A percentile compares a stretch with the other conserved stretches of the same genome.
Evolutionary conservation across 2,888 invertebrate species (phyloP).

Genomic region (Pseudanteris insignis): DNA sequence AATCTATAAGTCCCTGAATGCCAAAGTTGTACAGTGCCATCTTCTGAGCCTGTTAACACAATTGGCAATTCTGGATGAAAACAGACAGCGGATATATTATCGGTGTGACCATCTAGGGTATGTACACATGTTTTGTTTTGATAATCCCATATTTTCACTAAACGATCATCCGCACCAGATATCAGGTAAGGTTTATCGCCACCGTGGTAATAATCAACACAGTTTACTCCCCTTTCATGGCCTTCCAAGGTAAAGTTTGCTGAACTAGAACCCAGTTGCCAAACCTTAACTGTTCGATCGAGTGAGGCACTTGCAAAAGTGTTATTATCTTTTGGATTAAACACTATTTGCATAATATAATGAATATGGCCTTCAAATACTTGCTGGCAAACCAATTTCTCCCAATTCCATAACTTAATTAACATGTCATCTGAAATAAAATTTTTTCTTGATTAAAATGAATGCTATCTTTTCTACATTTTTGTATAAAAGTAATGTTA

Average conservation of each 20-base stretch:
- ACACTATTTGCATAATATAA: conserved; percentile 99
- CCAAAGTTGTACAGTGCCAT: conserved; percentile 97
- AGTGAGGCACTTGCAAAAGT: conserved; percentile 99
- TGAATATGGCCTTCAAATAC: conserved; percentile 99
- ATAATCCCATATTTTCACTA: conserved; percentile 99
- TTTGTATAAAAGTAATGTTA: too few species aligned
- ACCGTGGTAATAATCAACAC: conserved; percentile 98
- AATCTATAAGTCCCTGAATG: conserved; percentile 97
- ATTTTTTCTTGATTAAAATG: too few species aligned
- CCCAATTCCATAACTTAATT: conserved; percentile 91
- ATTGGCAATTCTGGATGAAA: conserved; percentile 99
- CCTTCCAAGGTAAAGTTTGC: conserved; percentile 98
- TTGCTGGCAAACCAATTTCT: conserved; percentile 94
- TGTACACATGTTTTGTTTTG: conserved; percentile 99
- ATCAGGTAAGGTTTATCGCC: conserved; percentile 99
- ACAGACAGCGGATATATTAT: conserved; percentile 94
- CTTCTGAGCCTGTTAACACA: conserved; percentile 96
- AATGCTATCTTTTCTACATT: too few species aligned
- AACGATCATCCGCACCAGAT: conserved; percentile 97
- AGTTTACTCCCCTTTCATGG: conserved; percentile 98
- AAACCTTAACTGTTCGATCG: conserved; percentile 96
- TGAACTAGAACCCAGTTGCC: conserved; percentile 97
- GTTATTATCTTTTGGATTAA: conserved; percentile 99
- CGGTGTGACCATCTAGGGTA: conserved; percentile 95
- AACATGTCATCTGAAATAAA: conserved; percentile 94